A percentile compares a stretch with the other conserved stretches of the same genome.
Evolutionary conservation across 2,113 vertebrate species (phyloP).

Genomic region (Caloenas nicobarica): DNA sequence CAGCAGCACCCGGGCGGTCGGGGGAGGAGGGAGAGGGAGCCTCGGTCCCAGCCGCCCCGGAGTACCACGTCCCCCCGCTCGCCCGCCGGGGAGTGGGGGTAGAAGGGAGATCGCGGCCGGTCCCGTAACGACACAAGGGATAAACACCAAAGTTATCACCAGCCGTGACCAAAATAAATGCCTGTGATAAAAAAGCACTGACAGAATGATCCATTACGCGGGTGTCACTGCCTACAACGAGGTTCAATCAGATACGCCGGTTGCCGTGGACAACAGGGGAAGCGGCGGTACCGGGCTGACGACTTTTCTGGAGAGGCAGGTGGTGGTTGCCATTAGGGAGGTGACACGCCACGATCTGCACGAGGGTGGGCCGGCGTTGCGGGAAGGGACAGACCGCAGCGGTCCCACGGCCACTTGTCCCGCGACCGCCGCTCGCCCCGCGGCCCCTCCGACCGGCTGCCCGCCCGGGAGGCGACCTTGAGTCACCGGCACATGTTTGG

Average conservation of each 20-base stretch:
- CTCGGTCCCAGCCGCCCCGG: no score
- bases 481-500: not conserved
- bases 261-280: slow-evolving; percentile 65
- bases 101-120: not conserved
- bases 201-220: slow-evolving; percentile 70
- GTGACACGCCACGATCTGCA: slow-evolving; percentile 7
- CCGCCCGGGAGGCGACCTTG: not conserved
- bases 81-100: no score
- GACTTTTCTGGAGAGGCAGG: slow-evolving; percentile 50
- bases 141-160: slow-evolving; percentile 65
- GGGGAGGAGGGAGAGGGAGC: not conserved
- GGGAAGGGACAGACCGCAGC: not conserved
- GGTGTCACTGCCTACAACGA: slow-evolving; percentile 65
- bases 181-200: slow-evolving; percentile 66
- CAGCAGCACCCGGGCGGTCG: not conserved
- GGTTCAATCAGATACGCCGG: slow-evolving; percentile 68
- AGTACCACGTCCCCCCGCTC: not conserved
- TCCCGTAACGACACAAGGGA: slow-evolving; percentile 46
- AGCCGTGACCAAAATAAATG: slow-evolving; percentile 71
- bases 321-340: slow-evolving; percentile 31
- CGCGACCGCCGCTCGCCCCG: not conserved
- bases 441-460: not conserved
- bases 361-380: slow-evolving; percentile 33
- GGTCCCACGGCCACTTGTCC: not conserved
- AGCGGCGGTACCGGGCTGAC: slow-evolving; percentile 61